Evolutionary conservation across 2,113 vertebrate species (phyloP).

Genomic region (Leucosticte australis): DNA sequence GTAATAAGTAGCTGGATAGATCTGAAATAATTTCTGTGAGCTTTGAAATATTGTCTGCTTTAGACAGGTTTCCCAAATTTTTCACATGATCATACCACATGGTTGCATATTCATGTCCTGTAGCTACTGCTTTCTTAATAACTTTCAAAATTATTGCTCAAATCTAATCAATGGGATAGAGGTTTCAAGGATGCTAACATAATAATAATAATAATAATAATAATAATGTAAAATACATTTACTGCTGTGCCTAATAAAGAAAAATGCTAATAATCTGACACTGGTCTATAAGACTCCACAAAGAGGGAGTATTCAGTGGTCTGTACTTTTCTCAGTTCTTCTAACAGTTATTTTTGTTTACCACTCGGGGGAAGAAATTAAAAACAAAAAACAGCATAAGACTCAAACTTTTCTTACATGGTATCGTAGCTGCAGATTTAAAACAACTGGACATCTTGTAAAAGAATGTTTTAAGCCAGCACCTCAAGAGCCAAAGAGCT

Average conservation of each 20-base stretch:
- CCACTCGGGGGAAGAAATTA: not conserved
- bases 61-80: not conserved
- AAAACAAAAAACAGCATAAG: not conserved
- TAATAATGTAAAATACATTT: not conserved
- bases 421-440: not conserved
- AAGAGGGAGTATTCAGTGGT: not conserved
- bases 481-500: not conserved
- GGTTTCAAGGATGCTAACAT: not conserved
- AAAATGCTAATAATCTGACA: not conserved
- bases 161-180: not conserved
- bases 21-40: not conserved
- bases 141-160: not conserved
- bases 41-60: not conserved
- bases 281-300: not conserved
- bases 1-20: not conserved
- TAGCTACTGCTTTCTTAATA: not conserved
- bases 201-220: not conserved
- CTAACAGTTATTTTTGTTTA: not conserved
- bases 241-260: not conserved
- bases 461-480: constrained; percentile 16
- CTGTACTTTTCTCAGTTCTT: not conserved
- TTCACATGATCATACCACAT: not conserved
- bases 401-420: not conserved
- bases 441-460: not conserved
- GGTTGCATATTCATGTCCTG: not conserved